Conservation (phyloP, 2,113 vertebrate genomes). For the Mustela lutreola region DNA sequence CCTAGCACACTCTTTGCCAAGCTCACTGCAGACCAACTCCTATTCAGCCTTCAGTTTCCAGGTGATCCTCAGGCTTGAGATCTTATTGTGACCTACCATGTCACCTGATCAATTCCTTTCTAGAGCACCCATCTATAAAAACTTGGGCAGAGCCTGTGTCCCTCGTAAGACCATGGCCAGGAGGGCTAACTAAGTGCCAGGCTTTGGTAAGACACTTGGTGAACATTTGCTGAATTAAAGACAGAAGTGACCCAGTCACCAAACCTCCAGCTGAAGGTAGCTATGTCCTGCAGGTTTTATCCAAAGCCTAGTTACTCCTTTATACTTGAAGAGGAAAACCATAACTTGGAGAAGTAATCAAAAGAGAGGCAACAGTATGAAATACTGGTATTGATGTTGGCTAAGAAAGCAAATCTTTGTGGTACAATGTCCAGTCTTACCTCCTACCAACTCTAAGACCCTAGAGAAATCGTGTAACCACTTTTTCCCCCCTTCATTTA, state of each 20-base stretch:
- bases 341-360: not conserved
- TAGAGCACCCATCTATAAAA: not conserved
- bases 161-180: not conserved
- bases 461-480: not conserved
- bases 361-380: not conserved
- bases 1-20: not conserved
- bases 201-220: not conserved
- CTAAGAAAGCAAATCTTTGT: not conserved
- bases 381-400: not conserved
- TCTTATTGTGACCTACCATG: not conserved
- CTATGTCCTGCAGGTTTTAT: not conserved
- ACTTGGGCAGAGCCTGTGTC: not conserved
- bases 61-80: not conserved
- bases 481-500: not conserved
- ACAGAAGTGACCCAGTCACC: not conserved
- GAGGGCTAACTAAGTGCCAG: not conserved
- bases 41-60: not conserved
- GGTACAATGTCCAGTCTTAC: not conserved
- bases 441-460: not conserved
- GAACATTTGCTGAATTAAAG: conserved; percentile 2
- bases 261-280: not conserved
- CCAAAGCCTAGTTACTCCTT: not conserved
- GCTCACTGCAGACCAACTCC: not conserved
- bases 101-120: not conserved
- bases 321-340: not conserved